Conservation (phyloP, 2,888 invertebrate species). For the Panzeria rudis region DNA sequence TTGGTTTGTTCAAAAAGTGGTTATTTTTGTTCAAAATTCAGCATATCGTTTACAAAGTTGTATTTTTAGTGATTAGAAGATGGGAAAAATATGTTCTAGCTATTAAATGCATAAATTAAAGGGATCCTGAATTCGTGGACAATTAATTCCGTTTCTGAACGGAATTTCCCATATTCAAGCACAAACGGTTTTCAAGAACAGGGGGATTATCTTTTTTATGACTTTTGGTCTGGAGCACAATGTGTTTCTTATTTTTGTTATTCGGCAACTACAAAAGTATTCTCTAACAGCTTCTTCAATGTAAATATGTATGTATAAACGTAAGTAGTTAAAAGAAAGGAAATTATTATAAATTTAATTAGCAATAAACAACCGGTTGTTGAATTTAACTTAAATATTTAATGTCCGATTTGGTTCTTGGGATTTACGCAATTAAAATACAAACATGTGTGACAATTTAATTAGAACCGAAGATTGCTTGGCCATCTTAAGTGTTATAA, state of each 20-base stretch:
- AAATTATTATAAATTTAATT: slow-evolving; percentile 27
- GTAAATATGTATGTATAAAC: background rate
- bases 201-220: too few relatives aligned
- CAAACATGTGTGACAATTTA: slow-evolving; percentile 49
- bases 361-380: slow-evolving; percentile 41
- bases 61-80: too few relatives aligned
- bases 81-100: too few relatives aligned
- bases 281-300: background rate
- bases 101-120: too few relatives aligned
- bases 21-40: too few relatives aligned
- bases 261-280: background rate
- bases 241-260: background rate
- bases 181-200: too few relatives aligned
- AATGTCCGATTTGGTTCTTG: slow-evolving; percentile 34
- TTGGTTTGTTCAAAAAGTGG: too few relatives aligned
- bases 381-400: slow-evolving; percentile 38
- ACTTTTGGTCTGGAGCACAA: too few relatives aligned
- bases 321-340: background rate
- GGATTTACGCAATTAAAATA: slow-evolving; percentile 19
- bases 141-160: too few relatives aligned
- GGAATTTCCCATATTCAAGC: too few relatives aligned
- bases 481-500: slow-evolving; percentile 12
- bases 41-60: too few relatives aligned
- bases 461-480: slow-evolving; percentile 31
- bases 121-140: too few relatives aligned